Percentiles rank a stretch among this genome's conserved stretches.
These are phyloP conservation scores for Gerris lacustris DNA, from an alignment of 2,888 invertebrate genomes.

Conservation along the genomic window DNA sequence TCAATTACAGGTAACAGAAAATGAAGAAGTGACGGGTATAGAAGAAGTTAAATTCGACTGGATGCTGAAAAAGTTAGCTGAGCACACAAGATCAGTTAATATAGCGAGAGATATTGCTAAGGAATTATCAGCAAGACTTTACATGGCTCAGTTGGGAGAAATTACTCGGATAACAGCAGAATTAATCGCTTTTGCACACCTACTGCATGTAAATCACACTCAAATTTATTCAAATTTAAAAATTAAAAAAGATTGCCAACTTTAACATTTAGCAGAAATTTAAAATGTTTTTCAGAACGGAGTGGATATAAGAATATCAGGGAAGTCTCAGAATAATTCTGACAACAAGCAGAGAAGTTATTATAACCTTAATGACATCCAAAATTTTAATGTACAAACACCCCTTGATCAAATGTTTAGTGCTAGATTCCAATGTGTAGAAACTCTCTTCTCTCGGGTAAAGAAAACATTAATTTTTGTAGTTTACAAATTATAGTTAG, in stretches of 20 bases:
- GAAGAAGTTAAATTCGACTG: not conserved
- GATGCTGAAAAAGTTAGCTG: not conserved
- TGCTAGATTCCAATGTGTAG: not conserved
- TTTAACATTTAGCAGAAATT: too few species aligned
- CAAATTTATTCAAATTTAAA: not conserved
- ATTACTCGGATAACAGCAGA: not conserved
- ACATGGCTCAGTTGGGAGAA: not conserved
- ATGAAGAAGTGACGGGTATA: not conserved
- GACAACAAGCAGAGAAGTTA: not conserved
- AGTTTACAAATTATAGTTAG: too few species aligned
- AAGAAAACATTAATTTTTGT: too few species aligned
- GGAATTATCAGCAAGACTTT: not conserved
- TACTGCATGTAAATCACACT: not conserved
- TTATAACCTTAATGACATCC: not conserved
- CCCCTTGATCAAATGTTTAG: not conserved
- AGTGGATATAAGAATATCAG: not conserved
- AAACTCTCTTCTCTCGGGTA: not conserved
- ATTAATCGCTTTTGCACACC: not conserved
- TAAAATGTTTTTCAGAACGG: not conserved
- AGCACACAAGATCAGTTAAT: not conserved
- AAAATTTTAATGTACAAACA: not conserved
- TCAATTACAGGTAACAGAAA: too few species aligned
- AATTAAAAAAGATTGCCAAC: too few species aligned
- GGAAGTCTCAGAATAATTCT: not conserved
- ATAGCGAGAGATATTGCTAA: not conserved